Conservation (phyloP, 64 coral and sea anemone genomes). For the Stichodactyla mertensii region DNA sequence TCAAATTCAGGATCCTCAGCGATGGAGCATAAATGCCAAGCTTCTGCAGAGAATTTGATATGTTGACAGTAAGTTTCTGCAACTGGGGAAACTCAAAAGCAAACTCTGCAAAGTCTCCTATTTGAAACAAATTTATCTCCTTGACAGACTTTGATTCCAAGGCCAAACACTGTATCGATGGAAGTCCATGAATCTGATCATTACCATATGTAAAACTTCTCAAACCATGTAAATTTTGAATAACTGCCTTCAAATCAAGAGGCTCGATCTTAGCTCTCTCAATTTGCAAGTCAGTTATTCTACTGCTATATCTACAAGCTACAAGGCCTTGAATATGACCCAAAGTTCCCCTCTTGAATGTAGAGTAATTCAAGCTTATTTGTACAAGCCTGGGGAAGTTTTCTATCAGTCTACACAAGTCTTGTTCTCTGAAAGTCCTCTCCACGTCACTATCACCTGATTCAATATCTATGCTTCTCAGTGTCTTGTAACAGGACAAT, state of each 20-base stretch:
- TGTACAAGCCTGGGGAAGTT: conserved; percentile 57
- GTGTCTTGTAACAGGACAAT: conserved; percentile 59
- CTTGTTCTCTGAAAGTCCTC: conserved; percentile 46
- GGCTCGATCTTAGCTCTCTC: conserved; percentile 59
- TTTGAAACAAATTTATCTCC: conserved; percentile 64
- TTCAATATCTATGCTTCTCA: conserved; percentile 49
- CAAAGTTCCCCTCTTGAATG: conserved; percentile 37
- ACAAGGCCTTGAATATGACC: conserved; percentile 31
- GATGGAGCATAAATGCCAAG: conserved; percentile 55
- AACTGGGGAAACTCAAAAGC: conserved; percentile 40
- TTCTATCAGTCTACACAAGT: conserved; percentile 51
- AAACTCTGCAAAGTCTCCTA: conserved; percentile 77
- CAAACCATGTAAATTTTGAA: conserved; percentile 42
- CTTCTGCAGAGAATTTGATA: conserved; percentile 51
- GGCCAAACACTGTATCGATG: conserved; percentile 48
- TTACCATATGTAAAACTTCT: conserved; percentile 65
- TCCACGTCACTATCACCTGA: neutral
- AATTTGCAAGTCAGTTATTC: conserved; percentile 54
- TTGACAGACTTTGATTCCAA: conserved; percentile 50
- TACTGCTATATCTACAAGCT: conserved; percentile 31
- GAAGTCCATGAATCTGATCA: conserved; percentile 73
- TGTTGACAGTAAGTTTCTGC: conserved; percentile 39
- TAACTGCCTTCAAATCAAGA: conserved; percentile 41
- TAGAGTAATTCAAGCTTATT: conserved; percentile 60
- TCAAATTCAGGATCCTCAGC: conserved; percentile 48